phyloP scores from a whole-genome alignment of 2,113 vertebrate species.

The Notarius quadriscutis region DNA sequence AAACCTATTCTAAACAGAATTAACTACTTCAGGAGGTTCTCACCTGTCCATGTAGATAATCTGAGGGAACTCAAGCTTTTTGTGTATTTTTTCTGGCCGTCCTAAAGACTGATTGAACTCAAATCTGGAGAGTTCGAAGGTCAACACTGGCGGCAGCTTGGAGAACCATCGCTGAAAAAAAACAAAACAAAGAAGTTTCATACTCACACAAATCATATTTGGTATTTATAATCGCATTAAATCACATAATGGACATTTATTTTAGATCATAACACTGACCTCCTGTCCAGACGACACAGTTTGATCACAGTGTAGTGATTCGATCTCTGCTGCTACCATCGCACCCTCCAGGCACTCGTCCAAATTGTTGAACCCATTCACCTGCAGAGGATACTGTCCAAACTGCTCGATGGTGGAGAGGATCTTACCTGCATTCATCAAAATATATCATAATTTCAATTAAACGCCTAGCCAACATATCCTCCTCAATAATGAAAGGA shows the following conservation, averaged over 20 bases:
- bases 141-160: constrained; percentile 91
- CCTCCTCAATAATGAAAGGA: not conserved
- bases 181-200: not conserved
- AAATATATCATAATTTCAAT: not conserved
- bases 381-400: constrained; percentile 96
- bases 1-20: not conserved
- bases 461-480: not conserved
- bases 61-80: constrained; percentile 91
- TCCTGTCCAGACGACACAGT: constrained; percentile 80
- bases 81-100: constrained; percentile 98
- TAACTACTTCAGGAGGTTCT: constrained; percentile 31
- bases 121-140: constrained; percentile 96
- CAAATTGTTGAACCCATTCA: constrained; percentile 92
- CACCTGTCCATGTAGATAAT: constrained; percentile 97
- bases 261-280: constrained; percentile 70
- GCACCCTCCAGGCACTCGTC: constrained; percentile 93
- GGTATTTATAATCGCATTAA: not conserved
- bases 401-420: constrained; percentile 93
- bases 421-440: constrained; percentile 75
- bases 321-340: constrained; percentile 92
- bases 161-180: constrained; percentile 91
- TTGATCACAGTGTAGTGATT: constrained; percentile 75
- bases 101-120: constrained; percentile 96
- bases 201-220: constrained; percentile 3
- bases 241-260: constrained; percentile 39